Conservation (phyloP, 2,888 invertebrate species). For the Leptopilina myrica region DNA sequence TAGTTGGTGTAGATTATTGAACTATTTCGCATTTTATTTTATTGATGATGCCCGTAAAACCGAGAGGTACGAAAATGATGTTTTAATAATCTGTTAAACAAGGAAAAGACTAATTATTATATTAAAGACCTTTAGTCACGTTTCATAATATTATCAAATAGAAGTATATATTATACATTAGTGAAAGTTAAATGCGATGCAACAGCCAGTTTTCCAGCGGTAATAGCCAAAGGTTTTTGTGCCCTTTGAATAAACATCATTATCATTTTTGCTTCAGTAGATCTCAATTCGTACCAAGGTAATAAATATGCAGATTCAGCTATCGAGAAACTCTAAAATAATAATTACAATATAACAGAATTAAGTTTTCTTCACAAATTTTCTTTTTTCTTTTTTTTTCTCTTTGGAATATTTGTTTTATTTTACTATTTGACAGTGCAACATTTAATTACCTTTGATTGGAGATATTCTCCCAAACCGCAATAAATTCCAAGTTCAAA, state of each 20-base stretch:
- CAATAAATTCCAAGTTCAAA: conserved; percentile 12
- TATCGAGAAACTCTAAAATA: not conserved
- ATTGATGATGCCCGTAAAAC: not conserved
- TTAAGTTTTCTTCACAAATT: not conserved
- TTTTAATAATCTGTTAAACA: conserved; percentile 4
- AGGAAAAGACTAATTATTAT: not conserved
- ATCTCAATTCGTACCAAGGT: not conserved
- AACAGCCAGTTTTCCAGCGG: not conserved
- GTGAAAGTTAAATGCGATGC: not conserved
- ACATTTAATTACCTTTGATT: not conserved
- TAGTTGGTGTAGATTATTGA: too few relatives aligned
- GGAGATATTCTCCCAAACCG: conserved; percentile 1
- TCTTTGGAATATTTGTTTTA: too few relatives aligned
- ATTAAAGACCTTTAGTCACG: not conserved
- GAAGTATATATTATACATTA: not conserved
- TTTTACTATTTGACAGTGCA: not conserved
- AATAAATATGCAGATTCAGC: not conserved
- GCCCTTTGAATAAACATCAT: conserved; percentile 18
- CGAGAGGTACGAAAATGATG: conserved; percentile 10
- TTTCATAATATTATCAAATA: not conserved
- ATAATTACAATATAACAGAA: not conserved
- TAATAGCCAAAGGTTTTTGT: conserved; percentile 6
- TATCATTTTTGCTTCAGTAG: not conserved
- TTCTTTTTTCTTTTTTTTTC: too few relatives aligned
- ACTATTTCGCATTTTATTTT: not conserved